phyloP scores from a whole-genome alignment of 2,888 invertebrate species.

The Chelonus formosanus region DNA sequence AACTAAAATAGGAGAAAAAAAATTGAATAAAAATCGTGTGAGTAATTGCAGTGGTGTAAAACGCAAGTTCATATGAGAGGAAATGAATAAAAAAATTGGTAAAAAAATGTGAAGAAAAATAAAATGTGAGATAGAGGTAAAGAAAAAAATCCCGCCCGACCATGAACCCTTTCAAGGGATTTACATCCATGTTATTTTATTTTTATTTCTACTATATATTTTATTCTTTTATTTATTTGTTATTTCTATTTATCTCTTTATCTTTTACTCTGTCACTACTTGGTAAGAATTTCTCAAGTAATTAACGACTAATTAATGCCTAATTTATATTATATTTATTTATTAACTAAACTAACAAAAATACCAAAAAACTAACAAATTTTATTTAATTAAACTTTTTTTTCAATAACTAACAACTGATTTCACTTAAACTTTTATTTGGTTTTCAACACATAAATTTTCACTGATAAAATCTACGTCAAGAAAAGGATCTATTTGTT shows the following conservation, averaged over 20 bases:
- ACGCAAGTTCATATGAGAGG: too few relatives aligned
- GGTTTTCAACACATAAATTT: too few relatives aligned
- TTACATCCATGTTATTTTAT: not conserved
- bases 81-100: not conserved
- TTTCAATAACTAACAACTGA: not conserved
- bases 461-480: too few relatives aligned
- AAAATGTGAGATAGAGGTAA: not conserved
- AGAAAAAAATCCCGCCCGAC: slow-evolving; percentile 23
- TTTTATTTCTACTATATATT: not conserved
- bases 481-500: too few relatives aligned
- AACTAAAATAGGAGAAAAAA: too few relatives aligned
- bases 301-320: not conserved
- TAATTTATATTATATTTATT: not conserved
- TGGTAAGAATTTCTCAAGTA: not conserved
- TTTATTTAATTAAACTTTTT: too few relatives aligned
- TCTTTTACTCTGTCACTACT: not conserved
- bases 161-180: slow-evolving; percentile 18
- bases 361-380: too few relatives aligned
- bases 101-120: not conserved
- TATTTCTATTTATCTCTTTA: not conserved
- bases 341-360: not conserved
- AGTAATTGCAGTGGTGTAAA: too few relatives aligned
- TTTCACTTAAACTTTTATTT: not conserved
- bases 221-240: slow-evolving; percentile 1
- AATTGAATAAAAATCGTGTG: too few relatives aligned